Evolutionary conservation across 1,140 invertebrate genomes (phyloP).

Genomic region (Drosophila leontia): DNA sequence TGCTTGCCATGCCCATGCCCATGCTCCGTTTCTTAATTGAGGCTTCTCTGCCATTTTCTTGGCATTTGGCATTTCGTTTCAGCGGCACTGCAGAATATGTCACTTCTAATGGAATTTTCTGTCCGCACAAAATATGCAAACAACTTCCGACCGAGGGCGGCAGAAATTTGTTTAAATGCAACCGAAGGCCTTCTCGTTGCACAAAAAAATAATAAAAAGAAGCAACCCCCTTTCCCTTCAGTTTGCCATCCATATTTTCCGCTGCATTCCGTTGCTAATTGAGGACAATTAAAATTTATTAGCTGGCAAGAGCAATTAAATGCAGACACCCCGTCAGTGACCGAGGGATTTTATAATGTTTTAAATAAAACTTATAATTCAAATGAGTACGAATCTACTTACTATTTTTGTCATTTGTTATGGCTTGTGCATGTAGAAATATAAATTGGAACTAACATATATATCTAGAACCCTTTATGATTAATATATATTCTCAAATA

Average conservation of each 20-base stretch:
- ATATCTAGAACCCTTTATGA: neutral
- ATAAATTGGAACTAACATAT: too few relatives aligned
- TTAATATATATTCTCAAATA: neutral
- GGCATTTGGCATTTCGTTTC: constrained; percentile 14
- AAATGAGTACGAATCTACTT: neutral
- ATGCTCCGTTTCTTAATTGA: constrained; percentile 30
- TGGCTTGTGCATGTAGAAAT: too few relatives aligned
- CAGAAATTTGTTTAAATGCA: constrained; percentile 46
- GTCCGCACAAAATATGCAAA: constrained; percentile 45
- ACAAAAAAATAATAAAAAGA: constrained; percentile 14
- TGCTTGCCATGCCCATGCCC: constrained; percentile 15
- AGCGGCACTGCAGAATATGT: constrained; percentile 43
- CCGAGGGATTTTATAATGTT: constrained; percentile 48
- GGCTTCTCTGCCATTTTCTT: constrained; percentile 12
- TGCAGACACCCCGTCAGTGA: constrained; percentile 55
- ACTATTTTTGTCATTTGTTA: too few relatives aligned
- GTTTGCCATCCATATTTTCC: constrained; percentile 42
- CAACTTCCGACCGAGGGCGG: constrained; percentile 58
- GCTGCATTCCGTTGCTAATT: constrained; percentile 79
- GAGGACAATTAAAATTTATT: constrained; percentile 84
- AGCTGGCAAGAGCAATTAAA: constrained; percentile 84
- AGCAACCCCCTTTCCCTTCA: constrained; percentile 28
- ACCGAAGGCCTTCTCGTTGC: constrained; percentile 44
- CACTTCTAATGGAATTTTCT: constrained; percentile 61
- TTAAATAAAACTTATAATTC: constrained; percentile 18